Evolutionary conservation across 2,113 vertebrate genomes (phyloP), one percentile per base, ranked within the genome.

Genomic region (Agelaius tricolor): DNA sequence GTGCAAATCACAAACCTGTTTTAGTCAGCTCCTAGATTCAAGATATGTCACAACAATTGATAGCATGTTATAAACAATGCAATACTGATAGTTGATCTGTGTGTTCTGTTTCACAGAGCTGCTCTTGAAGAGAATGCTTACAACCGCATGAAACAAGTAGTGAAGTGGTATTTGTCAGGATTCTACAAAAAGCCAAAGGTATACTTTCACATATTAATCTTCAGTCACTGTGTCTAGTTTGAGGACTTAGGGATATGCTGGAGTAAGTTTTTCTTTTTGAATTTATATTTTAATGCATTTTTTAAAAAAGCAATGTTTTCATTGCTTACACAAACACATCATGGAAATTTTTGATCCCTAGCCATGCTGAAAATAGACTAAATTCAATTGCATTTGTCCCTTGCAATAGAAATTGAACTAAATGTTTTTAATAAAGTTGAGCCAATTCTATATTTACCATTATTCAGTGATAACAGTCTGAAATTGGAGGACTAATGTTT

Each of bases 101-200:
- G 35, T 66, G 51, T 84, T 94, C 11, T 89, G 22, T 77, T 96
- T 97, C 43, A 35, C 90, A 99, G 99, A 95, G 98, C 99, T 94
- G 99, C 99, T 28, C 98, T 99, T 52, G 99, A 99, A 95, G 99
- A 99, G 96, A 99, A 99, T 62, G 98, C 99, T 69, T 99, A 99
- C 94, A 98, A 98, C 81, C 99, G 99, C 35, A 98, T 99, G 98
- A 99, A 99, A 97, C 99, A 99, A 97, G 99, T 99, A 85, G 99
- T 99, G 80, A 99, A 99, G 94, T 99, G 99, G 99, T 99, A 99
- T 98, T 98, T 99, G 92, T 99, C 99, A 54, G 99, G 99, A 87
- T 99, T 99, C 97, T 99, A 99, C 98, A 99, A 99, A 97, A 99
- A 99, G 96, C 99, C 99, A 98, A 99, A 99, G 99, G 99, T 99